phyloP scores from a whole-genome alignment of 2,113 vertebrate genomes.

The Symphodus melops region DNA sequence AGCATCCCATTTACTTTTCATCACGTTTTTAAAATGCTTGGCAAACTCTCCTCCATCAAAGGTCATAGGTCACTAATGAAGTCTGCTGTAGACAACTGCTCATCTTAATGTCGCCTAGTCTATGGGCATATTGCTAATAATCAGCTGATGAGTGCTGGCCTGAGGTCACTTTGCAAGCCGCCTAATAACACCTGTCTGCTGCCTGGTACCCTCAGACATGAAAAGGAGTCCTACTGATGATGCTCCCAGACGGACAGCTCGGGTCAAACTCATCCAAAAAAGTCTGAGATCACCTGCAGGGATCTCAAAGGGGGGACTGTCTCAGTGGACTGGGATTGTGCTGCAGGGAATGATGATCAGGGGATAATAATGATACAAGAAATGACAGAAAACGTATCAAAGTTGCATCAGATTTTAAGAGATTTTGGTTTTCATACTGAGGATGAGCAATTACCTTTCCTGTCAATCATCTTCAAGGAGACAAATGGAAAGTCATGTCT shows the following conservation, averaged over 20 bases:
- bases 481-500: neutral
- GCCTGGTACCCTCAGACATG: conserved; percentile 31
- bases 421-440: no score
- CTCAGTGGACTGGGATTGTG: neutral
- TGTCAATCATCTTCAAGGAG: neutral
- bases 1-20: neutral
- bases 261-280: conserved; percentile 6
- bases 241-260: conserved; percentile 18
- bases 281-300: conserved; percentile 17
- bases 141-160: conserved; percentile 50
- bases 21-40: conserved; percentile 13
- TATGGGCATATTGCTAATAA: conserved; percentile 41
- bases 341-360: no score
- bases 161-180: conserved; percentile 47
- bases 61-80: conserved; percentile 41
- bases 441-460: no score
- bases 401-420: neutral
- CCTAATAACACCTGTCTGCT: conserved; percentile 46
- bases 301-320: conserved; percentile 4
- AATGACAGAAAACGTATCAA: neutral
- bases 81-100: conserved; percentile 9
- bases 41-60: neutral
- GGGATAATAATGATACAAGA: neutral
- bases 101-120: conserved; percentile 17
- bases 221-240: conserved; percentile 31